Conservation (phyloP, 2,113 vertebrate genomes). For the Atractosteus spatula region DNA sequence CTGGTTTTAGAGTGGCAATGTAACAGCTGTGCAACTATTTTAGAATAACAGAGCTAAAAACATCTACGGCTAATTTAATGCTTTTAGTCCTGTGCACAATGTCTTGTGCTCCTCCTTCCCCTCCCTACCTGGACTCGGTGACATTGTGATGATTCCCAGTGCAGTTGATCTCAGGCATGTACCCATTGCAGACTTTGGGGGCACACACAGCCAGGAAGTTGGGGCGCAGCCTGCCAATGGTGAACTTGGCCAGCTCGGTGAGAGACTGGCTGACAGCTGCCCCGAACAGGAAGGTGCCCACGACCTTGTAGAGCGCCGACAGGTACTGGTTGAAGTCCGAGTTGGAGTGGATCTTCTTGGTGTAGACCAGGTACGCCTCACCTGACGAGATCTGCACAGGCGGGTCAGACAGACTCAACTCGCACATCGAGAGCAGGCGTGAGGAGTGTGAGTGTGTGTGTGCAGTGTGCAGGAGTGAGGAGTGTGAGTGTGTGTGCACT, state of each 20-base stretch:
- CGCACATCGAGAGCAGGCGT: too few species aligned
- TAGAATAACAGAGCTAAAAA: too few species aligned
- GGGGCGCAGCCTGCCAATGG: conserved; percentile 84
- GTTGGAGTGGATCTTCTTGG: conserved; percentile 78
- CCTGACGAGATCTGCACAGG: conserved; percentile 72
- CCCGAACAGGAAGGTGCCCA: conserved; percentile 83
- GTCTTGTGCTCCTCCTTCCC: too few species aligned
- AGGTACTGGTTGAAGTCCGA: conserved; percentile 88
- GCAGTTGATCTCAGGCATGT: conserved; percentile 72
- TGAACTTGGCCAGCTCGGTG: conserved; percentile 91
- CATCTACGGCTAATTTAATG: too few species aligned
- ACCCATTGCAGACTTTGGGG: conserved; percentile 76
- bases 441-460: too few species aligned
- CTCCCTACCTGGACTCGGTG: conserved; percentile 83
- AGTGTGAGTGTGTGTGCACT: too few species aligned
- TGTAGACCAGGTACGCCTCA: conserved; percentile 88
- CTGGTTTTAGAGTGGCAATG: too few species aligned
- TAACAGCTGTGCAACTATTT: too few species aligned
- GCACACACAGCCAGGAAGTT: conserved; percentile 87
- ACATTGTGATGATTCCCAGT: conserved; percentile 65
- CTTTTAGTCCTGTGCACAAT: too few species aligned
- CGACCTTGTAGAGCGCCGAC: conserved; percentile 83
- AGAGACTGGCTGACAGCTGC: conserved; percentile 79
- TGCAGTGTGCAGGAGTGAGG: too few species aligned
- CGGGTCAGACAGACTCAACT: neutral